Conservation (phyloP, 2,888 invertebrate species). For the Ephialtes manifestator region DNA sequence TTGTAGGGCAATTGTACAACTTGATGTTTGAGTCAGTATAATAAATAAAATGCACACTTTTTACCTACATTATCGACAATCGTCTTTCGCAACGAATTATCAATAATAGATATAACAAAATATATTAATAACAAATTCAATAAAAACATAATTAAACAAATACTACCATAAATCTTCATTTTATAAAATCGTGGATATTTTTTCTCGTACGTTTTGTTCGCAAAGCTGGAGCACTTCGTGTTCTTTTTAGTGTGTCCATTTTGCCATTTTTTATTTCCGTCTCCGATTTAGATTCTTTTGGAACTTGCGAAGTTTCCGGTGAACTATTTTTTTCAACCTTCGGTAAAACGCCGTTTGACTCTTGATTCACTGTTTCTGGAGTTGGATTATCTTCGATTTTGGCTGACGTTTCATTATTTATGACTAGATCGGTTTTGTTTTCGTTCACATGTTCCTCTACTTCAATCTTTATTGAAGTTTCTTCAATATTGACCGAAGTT, state of each 20-base stretch:
- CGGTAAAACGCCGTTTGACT: conserved; percentile 6
- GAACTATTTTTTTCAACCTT: conserved; percentile 1
- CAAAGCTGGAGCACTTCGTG: conserved; percentile 18
- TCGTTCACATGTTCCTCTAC: neutral
- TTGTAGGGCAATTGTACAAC: conserved; percentile 77
- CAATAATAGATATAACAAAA: neutral
- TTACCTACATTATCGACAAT: conserved; percentile 70
- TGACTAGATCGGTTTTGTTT: neutral
- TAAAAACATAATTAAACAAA: neutral
- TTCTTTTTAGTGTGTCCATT: conserved; percentile 2
- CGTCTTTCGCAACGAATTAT: conserved; percentile 27
- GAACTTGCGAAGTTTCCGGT: neutral
- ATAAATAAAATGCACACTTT: conserved; percentile 79
- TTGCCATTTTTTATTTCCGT: neutral
- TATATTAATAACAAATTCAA: neutral
- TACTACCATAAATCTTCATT: neutral
- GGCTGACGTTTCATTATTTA: neutral
- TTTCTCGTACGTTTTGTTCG: conserved; percentile 49
- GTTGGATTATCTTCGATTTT: neutral
- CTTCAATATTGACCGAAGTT: conserved; percentile 13
- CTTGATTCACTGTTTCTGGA: neutral
- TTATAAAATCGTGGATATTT: conserved; percentile 62
- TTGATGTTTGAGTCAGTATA: conserved; percentile 76
- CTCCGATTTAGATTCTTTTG: conserved; percentile 8
- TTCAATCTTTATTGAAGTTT: conserved; percentile 17